Evolutionary conservation across 2,888 invertebrate species (phyloP), one percentile per base, ranked within the genome.

Genomic region (Microdon myrmicae): DNA sequence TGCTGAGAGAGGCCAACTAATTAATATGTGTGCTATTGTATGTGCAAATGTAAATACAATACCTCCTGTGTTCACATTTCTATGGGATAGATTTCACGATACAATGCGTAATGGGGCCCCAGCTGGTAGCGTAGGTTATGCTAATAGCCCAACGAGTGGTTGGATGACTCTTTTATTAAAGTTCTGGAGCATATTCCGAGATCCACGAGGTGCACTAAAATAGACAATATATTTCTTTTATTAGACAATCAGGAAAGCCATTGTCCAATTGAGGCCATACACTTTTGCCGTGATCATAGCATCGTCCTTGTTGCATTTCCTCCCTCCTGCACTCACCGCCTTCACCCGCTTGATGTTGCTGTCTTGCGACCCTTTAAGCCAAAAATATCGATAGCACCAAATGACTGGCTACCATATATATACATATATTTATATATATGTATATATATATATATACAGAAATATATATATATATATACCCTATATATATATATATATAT

Each of bases 1-100:
- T 28, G 69, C 67, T 14, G 71, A 73, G 49, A 55, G 68, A 59
- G 68, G 70, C 20, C 55, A 68, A 26, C 31, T 71, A 5, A 55
- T 71, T 9, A 70, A 69, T 25, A 48, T 70, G 14, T 47, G 53
- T 29, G 25, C 39, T 14, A 39, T 51, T 12, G 44, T 44, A 22
- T 49, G 49, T 32, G 49, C 48, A 20, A 29, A 26, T 23, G 49
- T 39, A 17, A 55, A 49, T 29, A 47, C 51, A 25, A 39, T 51
- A 23, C 51, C 51, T 32, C 51, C 59, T 17, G 67, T 51, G 19
- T 67, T 51, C 25, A 54, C 51, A 8, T 67, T 67, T 8, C 47
- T 55, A 23, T 29, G 43, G 34, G 48, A 38, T 13, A 39, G 47
- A 35, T 54, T 28, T 41, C 39, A 59, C 14, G 47, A 51, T 22